phyloP scores from a whole-genome alignment of 2,888 invertebrate species.

The Dendrolimus houi region DNA sequence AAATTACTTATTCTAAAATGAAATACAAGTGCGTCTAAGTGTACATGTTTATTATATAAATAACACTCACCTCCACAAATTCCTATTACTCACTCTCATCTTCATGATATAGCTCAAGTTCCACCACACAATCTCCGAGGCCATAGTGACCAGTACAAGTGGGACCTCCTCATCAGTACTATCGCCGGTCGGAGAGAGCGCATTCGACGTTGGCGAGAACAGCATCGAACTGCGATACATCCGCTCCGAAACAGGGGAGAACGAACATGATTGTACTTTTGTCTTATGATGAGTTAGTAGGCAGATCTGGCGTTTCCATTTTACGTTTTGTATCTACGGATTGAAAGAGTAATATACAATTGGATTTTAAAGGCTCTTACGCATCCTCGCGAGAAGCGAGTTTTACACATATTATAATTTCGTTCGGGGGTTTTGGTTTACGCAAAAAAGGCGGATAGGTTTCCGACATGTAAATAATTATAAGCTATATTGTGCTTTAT shows the following conservation, averaged over 20 bases:
- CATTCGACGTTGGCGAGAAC: slow-evolving; percentile 9
- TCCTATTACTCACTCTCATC: slow-evolving; percentile 26
- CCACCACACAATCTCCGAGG: slow-evolving; percentile 78
- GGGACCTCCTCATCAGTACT: slow-evolving; percentile 47
- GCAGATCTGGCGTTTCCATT: slow-evolving; percentile 44
- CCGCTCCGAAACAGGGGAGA: slow-evolving; percentile 66
- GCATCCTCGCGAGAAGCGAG: too few species aligned
- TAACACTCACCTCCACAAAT: slow-evolving; percentile 32
- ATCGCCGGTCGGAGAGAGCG: slow-evolving; percentile 10
- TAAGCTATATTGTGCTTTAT: too few species aligned
- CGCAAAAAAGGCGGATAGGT: too few species aligned
- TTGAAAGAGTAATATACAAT: neutral
- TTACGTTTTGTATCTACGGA: slow-evolving; percentile 67
- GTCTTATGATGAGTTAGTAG: slow-evolving; percentile 70
- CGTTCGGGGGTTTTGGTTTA: too few species aligned
- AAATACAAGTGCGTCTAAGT: too few species aligned
- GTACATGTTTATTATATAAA: neutral
- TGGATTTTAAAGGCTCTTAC: too few species aligned
- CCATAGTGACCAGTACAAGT: slow-evolving; percentile 71
- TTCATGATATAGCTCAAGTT: slow-evolving; percentile 55
- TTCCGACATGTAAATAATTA: too few species aligned
- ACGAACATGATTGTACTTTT: slow-evolving; percentile 66
- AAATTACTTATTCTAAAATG: too few species aligned
- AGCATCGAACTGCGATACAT: slow-evolving; percentile 30
- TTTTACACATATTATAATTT: too few species aligned